A percentile compares a stretch with the other conserved stretches of the same genome.
Evolutionary conservation across 1,140 invertebrate species (phyloP).

Genomic region (Linepithema humile): DNA sequence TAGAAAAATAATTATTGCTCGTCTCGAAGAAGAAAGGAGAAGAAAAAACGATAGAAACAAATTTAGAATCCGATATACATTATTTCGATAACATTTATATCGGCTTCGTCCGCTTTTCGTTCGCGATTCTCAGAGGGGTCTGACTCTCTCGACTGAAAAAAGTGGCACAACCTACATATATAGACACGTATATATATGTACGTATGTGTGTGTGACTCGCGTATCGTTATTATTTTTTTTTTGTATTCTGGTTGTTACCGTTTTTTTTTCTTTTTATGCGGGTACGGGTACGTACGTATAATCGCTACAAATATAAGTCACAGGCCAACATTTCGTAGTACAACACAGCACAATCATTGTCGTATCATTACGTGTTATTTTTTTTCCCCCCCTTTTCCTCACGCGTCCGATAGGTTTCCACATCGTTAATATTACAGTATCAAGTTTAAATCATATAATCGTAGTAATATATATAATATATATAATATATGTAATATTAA

Average conservation of each 20-base stretch:
- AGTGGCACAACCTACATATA: constrained; percentile 81
- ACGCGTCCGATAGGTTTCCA: constrained; percentile 71
- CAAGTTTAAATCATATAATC: constrained; percentile 81
- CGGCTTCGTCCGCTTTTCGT: not conserved
- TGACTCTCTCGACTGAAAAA: constrained; percentile 66
- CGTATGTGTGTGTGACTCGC: constrained; percentile 62
- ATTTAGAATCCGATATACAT: constrained; percentile 2
- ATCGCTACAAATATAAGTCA: constrained; percentile 83
- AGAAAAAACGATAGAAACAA: not conserved
- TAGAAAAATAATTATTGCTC: constrained; percentile 53
- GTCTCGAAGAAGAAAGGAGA: not conserved
- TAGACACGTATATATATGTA: constrained; percentile 77
- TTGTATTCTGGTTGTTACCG: constrained; percentile 30
- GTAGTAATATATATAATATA: constrained; percentile 81
- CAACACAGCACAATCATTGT: constrained; percentile 85
- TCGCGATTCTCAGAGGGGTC: constrained; percentile 50
- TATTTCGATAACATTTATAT: not conserved
- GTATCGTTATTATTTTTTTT: constrained; percentile 35
- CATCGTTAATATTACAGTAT: constrained; percentile 79
- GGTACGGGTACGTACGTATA: constrained; percentile 71
- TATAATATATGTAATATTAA: constrained; percentile 82
- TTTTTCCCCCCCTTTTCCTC: constrained; percentile 57
- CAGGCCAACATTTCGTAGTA: constrained; percentile 85
- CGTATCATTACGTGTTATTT: constrained; percentile 78
- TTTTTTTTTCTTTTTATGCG: constrained; percentile 25